These are phyloP conservation scores for Lepidotrigona ventralis DNA, from an alignment of 1,140 invertebrate genomes.

Conservation along the genomic window DNA sequence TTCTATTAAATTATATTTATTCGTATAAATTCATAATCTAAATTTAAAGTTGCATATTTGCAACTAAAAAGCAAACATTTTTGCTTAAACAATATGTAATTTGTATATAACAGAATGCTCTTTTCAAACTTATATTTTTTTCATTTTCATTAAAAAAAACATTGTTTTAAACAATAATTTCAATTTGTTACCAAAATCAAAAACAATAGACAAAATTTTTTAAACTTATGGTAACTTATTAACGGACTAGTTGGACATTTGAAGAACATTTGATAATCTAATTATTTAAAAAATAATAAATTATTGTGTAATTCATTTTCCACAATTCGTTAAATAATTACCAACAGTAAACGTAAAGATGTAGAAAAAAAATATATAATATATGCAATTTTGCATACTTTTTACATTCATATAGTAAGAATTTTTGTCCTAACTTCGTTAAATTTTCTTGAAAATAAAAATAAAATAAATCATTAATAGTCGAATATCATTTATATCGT, in stretches of 20 bases:
- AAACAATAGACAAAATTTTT: slow-evolving; percentile 13
- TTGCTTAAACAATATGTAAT: not conserved
- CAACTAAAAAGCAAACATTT: not conserved
- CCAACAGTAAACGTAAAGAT: slow-evolving; percentile 18
- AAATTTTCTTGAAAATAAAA: slow-evolving; percentile 19
- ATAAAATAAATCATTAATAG: slow-evolving; percentile 14
- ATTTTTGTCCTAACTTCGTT: slow-evolving; percentile 10
- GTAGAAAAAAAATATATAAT: slow-evolving; percentile 12
- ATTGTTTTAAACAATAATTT: not conserved
- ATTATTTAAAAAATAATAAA: slow-evolving; percentile 14
- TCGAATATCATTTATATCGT: slow-evolving; percentile 50
- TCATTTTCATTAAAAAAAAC: not conserved
- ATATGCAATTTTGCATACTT: slow-evolving; percentile 23
- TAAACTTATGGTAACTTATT: slow-evolving; percentile 33
- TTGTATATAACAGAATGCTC: not conserved
- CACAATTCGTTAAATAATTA: slow-evolving; percentile 11
- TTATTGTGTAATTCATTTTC: not conserved
- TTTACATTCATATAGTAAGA: slow-evolving; percentile 31
- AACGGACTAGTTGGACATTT: slow-evolving; percentile 30
- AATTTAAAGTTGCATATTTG: not conserved
- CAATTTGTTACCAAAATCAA: not conserved
- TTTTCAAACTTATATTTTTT: not conserved
- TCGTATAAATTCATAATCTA: not conserved
- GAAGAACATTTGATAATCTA: slow-evolving; percentile 45
- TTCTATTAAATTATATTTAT: slow-evolving; percentile 18